phyloP scores from a whole-genome alignment of 2,113 vertebrate species.

The Thalassarche chlororhynchos region DNA sequence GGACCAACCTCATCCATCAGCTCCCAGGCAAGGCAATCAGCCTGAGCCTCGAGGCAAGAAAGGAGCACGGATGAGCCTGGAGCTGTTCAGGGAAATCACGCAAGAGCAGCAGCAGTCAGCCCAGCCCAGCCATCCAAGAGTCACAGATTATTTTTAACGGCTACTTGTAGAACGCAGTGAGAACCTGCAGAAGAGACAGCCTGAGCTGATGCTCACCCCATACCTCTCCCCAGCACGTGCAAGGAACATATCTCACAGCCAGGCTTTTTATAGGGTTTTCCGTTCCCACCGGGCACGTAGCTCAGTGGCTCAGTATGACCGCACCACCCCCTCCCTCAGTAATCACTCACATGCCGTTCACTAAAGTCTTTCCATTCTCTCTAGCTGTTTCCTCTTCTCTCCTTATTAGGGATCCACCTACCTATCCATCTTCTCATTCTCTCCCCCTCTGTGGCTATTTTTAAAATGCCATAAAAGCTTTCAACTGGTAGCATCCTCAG shows the following conservation, averaged over 20 bases:
- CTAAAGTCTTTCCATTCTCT: constrained; percentile 67
- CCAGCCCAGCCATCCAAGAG: background rate
- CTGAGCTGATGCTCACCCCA: background rate
- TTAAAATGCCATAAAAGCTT: constrained; percentile 66
- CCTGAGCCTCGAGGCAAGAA: background rate
- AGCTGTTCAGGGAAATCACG: background rate
- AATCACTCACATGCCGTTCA: constrained; percentile 30
- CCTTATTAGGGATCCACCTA: constrained; percentile 67
- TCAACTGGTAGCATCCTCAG: constrained; percentile 50
- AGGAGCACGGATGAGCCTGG: background rate
- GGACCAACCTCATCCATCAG: background rate
- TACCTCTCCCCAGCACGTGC: background rate
- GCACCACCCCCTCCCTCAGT: background rate
- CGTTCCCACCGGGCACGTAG: background rate
- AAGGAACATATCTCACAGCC: background rate
- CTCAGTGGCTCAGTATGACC: background rate
- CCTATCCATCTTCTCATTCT: constrained; percentile 60
- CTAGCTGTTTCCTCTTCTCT: constrained; percentile 45
- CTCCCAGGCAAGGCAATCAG: background rate
- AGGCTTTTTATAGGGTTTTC: constrained; percentile 48
- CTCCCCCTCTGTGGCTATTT: constrained; percentile 60
- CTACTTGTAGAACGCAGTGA: background rate
- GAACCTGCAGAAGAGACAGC: background rate
- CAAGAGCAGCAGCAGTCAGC: background rate
- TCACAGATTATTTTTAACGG: background rate